Percentiles rank a stretch among this genome's conserved stretches.
Conservation (phyloP, 1,140 invertebrate genomes). For the Trigoniulus corallinus region DNA sequence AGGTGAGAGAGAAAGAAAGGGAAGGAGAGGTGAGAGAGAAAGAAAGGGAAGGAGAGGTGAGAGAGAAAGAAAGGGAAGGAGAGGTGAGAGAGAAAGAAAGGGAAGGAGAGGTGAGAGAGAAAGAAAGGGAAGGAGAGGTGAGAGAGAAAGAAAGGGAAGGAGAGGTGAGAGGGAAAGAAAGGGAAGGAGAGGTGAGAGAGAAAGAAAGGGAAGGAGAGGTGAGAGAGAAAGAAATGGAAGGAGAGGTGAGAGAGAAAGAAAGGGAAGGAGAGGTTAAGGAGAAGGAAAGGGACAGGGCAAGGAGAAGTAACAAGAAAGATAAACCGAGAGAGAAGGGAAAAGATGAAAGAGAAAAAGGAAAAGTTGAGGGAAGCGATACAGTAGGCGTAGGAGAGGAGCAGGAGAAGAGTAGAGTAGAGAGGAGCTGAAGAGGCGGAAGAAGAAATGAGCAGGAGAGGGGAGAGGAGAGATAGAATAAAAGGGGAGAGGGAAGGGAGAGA, state of each 20-base stretch:
- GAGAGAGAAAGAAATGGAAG: neutral
- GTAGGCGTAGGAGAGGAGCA: no score
- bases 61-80: slow-evolving; percentile 4
- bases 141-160: neutral
- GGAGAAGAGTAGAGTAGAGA: no score
- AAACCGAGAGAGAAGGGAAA: neutral
- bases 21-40: slow-evolving; percentile 3
- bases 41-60: slow-evolving; percentile 4
- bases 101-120: neutral
- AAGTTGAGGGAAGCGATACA: no score
- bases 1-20: neutral
- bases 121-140: neutral
- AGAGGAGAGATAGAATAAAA: no score
- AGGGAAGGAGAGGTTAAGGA: no score
- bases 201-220: neutral
- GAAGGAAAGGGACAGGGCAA: neutral
- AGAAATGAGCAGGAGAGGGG: no score
- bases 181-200: neutral
- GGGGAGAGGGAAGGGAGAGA: no score
- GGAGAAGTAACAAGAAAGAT: neutral
- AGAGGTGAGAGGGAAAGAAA: slow-evolving; percentile 4
- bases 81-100: slow-evolving; percentile 3
- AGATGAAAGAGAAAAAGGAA: slow-evolving; percentile 2
- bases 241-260: neutral
- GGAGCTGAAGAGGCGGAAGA: no score